Evolutionary conservation across 2,113 vertebrate genomes (phyloP).

Genomic region (Gambusia affinis): DNA sequence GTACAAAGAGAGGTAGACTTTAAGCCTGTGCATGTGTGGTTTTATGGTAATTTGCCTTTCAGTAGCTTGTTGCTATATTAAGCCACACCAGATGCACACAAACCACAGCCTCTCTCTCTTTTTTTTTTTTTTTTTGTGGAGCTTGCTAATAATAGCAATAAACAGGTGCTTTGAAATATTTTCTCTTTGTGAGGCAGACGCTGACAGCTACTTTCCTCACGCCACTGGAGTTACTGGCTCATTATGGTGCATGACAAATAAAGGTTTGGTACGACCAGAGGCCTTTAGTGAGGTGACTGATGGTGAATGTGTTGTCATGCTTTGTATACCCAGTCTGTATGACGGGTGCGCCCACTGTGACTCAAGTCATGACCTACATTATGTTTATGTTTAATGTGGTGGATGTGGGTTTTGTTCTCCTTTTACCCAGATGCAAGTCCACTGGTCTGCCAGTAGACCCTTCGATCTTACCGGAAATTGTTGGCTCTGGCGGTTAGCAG

Average conservation of each 20-base stretch:
- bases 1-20: slow-evolving; percentile 62
- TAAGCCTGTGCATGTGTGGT: slow-evolving; percentile 72
- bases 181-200: slow-evolving; percentile 24
- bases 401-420: slow-evolving; percentile 36
- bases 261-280: slow-evolving; percentile 1
- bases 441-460: slow-evolving; percentile 22
- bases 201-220: slow-evolving; percentile 19
- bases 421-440: slow-evolving; percentile 16
- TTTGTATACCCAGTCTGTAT: slow-evolving; percentile 14
- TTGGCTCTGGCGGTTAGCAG: slow-evolving; percentile 24
- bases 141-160: slow-evolving; percentile 63
- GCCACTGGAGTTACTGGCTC: slow-evolving; percentile 18
- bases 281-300: slow-evolving; percentile 6
- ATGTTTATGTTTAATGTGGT: slow-evolving; percentile 61
- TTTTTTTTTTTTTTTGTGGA: slow-evolving; percentile 36
- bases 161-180: slow-evolving; percentile 68
- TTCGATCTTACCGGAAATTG: slow-evolving; percentile 52
- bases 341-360: slow-evolving; percentile 22
- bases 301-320: slow-evolving; percentile 5
- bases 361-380: slow-evolving; percentile 37
- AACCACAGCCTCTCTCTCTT: slow-evolving; percentile 27
- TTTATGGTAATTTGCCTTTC: slow-evolving; percentile 75
- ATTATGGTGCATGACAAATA: slow-evolving; percentile 8
- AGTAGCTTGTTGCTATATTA: slow-evolving; percentile 72
- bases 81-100: slow-evolving; percentile 67